Base-by-base conservation (phyloP, 2,888 invertebrate genomes). In the Chymomyza caudatula region DNA sequence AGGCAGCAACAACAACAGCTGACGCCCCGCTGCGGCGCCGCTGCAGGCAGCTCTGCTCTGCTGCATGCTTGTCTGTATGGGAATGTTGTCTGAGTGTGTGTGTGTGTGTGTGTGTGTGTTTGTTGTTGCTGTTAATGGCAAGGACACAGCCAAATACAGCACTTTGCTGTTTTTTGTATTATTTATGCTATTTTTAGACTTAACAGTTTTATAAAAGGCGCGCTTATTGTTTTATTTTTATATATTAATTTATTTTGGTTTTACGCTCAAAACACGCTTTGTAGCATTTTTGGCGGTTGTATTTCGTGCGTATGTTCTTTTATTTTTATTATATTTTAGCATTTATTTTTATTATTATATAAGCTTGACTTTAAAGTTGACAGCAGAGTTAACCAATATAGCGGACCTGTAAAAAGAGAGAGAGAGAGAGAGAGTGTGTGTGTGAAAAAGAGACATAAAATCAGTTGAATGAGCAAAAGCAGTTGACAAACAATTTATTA, bases 41-140 rank as follows among this genome's bases (percentile, higher is more conserved):
- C 53, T 13, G n/a, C 25, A n/a, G n/a, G 23, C 53, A 25, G 25
- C 53, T n/a, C n/a, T 23, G 11, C 23, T 53, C 6, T 2, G 69
- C 62, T 80, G 70, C 80, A 81, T 82, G 77, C 53, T 79, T 74
- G 71, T n/a, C n/a, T n/a, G n/a, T n/a, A n/a, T n/a, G n/a, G n/a
- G n/a, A n/a, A n/a, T n/a, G 37, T 6, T 4, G 69, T 47, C 37
- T 63, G 70, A 61, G 29, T 68, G 20, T 61, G 20, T 29, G 49
- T 19, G 20, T 66, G 23, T 68, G 49, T 44, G 63, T 54, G 19
- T 54, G 63, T 66, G 55, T 54, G 6, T 65, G 47, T 17, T 60
- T 69, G 61, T 15, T 59, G 13, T 60, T 55, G 42, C 55, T 63
- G 63, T 60, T 63, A 47, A 62, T 68, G 67, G 60, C 57, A 64